A percentile compares a stretch with the other conserved stretches of the same genome.
These are phyloP conservation scores for Anhinga anhinga DNA, from an alignment of 2,113 vertebrate species.

Conservation along the genomic window DNA sequence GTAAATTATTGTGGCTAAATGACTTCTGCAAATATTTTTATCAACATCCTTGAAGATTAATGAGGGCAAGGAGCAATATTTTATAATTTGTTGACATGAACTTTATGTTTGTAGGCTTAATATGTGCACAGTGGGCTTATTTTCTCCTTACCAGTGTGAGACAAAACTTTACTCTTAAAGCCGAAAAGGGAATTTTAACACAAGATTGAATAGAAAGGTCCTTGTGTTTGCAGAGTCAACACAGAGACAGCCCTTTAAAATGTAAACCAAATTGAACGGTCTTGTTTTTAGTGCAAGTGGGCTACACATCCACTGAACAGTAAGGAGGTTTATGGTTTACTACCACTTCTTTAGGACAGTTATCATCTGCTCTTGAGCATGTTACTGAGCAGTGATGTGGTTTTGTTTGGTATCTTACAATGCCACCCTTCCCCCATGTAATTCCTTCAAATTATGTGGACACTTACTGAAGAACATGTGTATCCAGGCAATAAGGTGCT, in stretches of 20 bases:
- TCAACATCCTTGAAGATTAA: neutral
- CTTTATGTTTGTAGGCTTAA: neutral
- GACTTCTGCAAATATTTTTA: neutral
- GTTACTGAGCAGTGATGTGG: neutral
- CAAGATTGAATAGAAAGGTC: neutral
- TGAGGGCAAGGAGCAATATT: neutral
- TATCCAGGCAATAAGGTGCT: neutral
- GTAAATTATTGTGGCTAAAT: neutral
- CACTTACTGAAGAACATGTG: neutral
- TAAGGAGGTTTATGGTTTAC: neutral
- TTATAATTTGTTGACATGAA: neutral
- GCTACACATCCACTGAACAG: neutral
- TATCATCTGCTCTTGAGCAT: neutral
- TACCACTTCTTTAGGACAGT: neutral
- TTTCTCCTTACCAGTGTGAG: neutral
- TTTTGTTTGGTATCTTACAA: neutral
- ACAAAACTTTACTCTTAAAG: neutral
- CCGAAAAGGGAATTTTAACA: neutral
- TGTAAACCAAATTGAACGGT: neutral
- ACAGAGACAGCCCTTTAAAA: neutral
- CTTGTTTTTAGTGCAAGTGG: neutral
- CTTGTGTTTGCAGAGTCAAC: neutral
- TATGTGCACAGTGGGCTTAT: neutral
- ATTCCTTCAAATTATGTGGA: neutral
- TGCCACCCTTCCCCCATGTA: neutral